Evolutionary conservation across 1,140 invertebrate species (phyloP), one percentile per base, ranked within the genome.

Genomic region (Lordiphosa stackelbergi): DNA sequence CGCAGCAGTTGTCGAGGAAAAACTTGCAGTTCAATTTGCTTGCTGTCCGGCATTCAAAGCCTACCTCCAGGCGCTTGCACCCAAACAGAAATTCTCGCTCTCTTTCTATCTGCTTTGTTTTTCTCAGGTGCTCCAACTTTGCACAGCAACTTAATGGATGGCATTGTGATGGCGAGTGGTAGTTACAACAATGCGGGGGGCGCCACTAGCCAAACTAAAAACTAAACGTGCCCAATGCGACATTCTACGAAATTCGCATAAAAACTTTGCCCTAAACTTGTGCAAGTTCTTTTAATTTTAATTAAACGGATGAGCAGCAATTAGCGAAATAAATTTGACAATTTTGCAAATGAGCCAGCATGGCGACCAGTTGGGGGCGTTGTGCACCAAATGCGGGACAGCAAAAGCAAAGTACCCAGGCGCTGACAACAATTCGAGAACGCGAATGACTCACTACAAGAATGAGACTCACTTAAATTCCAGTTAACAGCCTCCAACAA

Each of bases 301-400:
- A 81, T 81, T 81, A 81, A 81, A 83, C 77, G 78, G 77, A 81
- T 83, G 77, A 81, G 77, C 77, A 83, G 77, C 77, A 81, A 81
- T 81, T 81, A 81, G 77, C 77, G 72, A 84, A 81, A 81, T 81
- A 81, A 81, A 81, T 81, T 69, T 72, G 78, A 83, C 72, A 81
- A 81, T 83, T 81, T 83, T 58, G 63, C 77, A 81, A 81, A 81
- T 77, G 77, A 79, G 75, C 53, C 73, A 53, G 48, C 58, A 36
- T 69, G 66, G 66, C 65, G 57, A 51, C 57, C 22, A 53, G 9
- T 24, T 16, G 11, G 11, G 28, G 9, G 42, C 13, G 42, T 19
- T 8, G 24, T 24, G 41, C 31, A 36, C 8, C 28, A 28, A 54
- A 37, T 65, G 49, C 22, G 35, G 51, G 38, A 41, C 36, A 48